Percentiles rank a stretch among this genome's conserved stretches.
These are phyloP conservation scores for Dendrophyllia cribrosa DNA, from an alignment of 64 coral and sea anemone genomes.

Conservation along the genomic window DNA sequence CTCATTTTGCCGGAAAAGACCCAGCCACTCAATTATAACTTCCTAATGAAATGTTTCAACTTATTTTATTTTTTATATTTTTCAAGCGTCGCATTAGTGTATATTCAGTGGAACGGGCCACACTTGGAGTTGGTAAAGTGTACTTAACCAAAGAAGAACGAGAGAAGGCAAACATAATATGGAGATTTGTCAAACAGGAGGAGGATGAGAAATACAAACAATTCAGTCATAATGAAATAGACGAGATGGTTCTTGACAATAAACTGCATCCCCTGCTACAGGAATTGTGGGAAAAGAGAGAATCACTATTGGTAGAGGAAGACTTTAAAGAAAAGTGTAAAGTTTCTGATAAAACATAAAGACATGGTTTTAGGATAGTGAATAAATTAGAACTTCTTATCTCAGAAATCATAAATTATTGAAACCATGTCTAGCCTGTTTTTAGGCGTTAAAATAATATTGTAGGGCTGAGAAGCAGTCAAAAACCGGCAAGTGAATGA, in stretches of 20 bases:
- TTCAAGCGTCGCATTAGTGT: conserved; percentile 74
- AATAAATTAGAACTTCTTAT: no score
- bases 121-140: conserved; percentile 78
- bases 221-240: conserved; percentile 87
- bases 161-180: conserved; percentile 66
- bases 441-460: no score
- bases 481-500: no score
- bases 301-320: conserved; percentile 30
- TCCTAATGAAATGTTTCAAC: no score
- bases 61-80: background rate
- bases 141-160: conserved; percentile 69
- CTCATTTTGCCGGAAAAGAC: no score
- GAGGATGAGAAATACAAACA: conserved; percentile 34
- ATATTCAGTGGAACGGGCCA: conserved; percentile 66
- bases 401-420: no score
- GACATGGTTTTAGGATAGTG: background rate
- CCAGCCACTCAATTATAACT: no score
- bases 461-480: no score
- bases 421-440: no score
- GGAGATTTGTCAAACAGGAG: conserved; percentile 67
- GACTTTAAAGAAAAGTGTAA: conserved; percentile 61
- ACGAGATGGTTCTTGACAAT: conserved; percentile 77
- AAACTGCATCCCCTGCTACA: conserved; percentile 61
- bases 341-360: conserved; percentile 42
- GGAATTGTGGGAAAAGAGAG: conserved; percentile 71